A percentile compares a stretch with the other conserved stretches of the same genome.
Evolutionary conservation across 2,888 invertebrate species (phyloP).

Genomic region (Dolomedes plantarius): DNA sequence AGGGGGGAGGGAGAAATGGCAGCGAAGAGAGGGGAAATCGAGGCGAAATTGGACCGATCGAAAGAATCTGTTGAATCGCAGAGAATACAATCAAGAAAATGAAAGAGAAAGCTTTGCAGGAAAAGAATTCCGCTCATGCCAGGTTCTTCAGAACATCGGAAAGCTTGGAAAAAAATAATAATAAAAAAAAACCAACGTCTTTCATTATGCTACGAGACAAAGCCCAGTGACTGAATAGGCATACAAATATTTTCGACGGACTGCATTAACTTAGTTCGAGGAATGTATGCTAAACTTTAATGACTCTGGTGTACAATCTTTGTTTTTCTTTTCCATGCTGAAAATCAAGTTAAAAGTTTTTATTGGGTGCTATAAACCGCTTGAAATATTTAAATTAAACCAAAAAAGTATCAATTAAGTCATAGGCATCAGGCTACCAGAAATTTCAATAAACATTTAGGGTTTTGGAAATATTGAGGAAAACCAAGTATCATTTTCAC

Average conservation of each 20-base stretch:
- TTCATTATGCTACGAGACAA: neutral
- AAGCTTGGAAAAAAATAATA: no score
- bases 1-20: slow-evolving; percentile 13
- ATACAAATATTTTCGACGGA: slow-evolving; percentile 10
- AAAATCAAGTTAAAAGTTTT: neutral
- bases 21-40: slow-evolving; percentile 41
- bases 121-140: slow-evolving; percentile 52
- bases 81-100: slow-evolving; percentile 68
- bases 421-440: no score
- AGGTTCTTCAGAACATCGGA: slow-evolving; percentile 19
- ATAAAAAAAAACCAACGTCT: neutral
- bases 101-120: slow-evolving; percentile 51
- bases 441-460: no score
- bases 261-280: neutral
- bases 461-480: no score
- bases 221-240: neutral
- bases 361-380: no score
- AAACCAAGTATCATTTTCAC: no score
- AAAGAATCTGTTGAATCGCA: slow-evolving; percentile 70
- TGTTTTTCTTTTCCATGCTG: neutral
- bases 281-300: neutral
- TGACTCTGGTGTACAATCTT: neutral
- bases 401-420: no score
- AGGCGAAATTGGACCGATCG: slow-evolving; percentile 66
- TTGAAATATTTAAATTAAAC: no score